Evolutionary conservation across 2,797 vertebrate genomes (phyloP), one percentile per base, ranked within the genome.

Genomic region (Synaphobranchus kaupii): DNA sequence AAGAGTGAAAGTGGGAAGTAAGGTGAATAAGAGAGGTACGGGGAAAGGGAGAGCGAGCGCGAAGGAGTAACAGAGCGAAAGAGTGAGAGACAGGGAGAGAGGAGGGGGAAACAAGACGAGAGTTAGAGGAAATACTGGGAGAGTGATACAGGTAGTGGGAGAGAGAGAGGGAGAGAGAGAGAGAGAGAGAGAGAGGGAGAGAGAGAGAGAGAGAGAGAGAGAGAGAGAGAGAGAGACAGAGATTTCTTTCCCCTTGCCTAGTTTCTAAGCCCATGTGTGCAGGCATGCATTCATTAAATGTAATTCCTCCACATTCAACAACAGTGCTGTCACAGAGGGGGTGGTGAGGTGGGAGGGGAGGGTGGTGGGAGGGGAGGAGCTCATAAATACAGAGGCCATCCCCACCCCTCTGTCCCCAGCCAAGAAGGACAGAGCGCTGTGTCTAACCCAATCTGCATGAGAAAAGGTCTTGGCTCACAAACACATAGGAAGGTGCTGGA

Each of bases 201-300:
- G n/a, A n/a, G n/a, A n/a, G n/a, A n/a, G n/a, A n/a, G n/a, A n/a
- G n/a, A n/a, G n/a, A n/a, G n/a, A n/a, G n/a, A n/a, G n/a, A n/a
- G n/a, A n/a, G n/a, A n/a, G n/a, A n/a, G 87, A 54, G 48, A 50
- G 83, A 34, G 54, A 58, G 89, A 76, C 31, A 31, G 71, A 31
- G 89, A 90, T 90, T 88, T 92, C 87, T 56, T 89, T 84, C 60
- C 85, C 34, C 48, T 80, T 91, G 94, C 94, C 89, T 86, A 93
- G 94, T 93, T 95, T 95, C 95, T 94, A 94, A 92, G 94, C 92
- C 89, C 91, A 90, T 93, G 93, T 92, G 95, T 91, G 94, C 95
- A 95, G 95, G 94, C 94, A 94, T 94, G 93, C 95, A 94, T 95
- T 96, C 94, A 93, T 96, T 94, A 95, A 8, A 93, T 85, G 91